These are phyloP conservation scores for Montipora cactus DNA, from an alignment of 64 coral and sea anemone genomes.

Conservation along the genomic window DNA sequence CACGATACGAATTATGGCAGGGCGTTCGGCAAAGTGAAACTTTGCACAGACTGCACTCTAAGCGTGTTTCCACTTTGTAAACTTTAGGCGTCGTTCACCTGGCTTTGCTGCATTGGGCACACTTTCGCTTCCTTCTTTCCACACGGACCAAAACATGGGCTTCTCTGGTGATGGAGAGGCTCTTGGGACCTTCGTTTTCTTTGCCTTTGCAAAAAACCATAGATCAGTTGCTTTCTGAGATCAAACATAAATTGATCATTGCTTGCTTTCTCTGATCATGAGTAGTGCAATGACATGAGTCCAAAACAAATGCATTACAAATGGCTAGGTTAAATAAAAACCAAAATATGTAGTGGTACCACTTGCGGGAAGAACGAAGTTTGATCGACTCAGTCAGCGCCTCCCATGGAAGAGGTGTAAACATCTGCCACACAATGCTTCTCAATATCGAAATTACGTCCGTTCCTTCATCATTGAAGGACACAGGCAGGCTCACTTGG, in stretches of 20 bases:
- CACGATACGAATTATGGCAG: too few species aligned
- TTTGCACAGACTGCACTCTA: too few species aligned
- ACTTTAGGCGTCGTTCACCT: constrained; percentile 7
- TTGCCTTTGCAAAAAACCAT: neutral
- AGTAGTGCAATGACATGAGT: neutral
- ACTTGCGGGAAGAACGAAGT: neutral
- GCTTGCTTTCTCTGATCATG: neutral
- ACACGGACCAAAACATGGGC: constrained; percentile 26
- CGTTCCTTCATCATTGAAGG: too few species aligned
- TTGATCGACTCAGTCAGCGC: too few species aligned
- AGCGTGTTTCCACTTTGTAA: neutral
- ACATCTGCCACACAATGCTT: too few species aligned
- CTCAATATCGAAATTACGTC: too few species aligned
- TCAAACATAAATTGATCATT: neutral
- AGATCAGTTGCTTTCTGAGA: neutral
- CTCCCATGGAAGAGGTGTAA: too few species aligned
- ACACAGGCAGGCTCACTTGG: too few species aligned
- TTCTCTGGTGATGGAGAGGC: neutral
- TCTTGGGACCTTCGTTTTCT: neutral
- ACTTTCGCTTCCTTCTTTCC: constrained; percentile 15
- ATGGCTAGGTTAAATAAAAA: constrained; percentile 17
- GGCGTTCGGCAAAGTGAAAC: too few species aligned
- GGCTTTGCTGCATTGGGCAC: constrained; percentile 2
- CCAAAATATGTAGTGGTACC: constrained; percentile 8
- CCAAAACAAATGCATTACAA: neutral